phyloP scores from a whole-genome alignment of 2,888 invertebrate species.

The Meiosimyza decipiens region DNA sequence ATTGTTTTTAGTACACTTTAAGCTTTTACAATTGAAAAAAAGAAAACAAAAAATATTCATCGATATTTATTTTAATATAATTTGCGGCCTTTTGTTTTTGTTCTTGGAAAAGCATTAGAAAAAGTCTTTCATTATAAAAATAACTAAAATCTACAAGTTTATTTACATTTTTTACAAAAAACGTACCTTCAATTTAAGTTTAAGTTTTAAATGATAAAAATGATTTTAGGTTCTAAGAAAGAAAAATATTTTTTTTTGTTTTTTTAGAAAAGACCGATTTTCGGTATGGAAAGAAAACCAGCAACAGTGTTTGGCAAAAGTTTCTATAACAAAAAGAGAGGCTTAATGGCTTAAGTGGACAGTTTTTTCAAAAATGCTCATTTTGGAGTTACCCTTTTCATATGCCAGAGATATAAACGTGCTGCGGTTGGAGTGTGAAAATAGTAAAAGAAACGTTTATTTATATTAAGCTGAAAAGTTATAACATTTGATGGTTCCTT shows the following conservation, averaged over 20 bases:
- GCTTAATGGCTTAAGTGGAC: too few species aligned
- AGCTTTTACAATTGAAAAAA: neutral
- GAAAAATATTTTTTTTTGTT: conserved; percentile 6
- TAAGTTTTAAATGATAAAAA: conserved; percentile 14
- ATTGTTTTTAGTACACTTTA: conserved; percentile 4
- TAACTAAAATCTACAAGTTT: conserved; percentile 18
- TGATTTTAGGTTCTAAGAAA: conserved; percentile 37
- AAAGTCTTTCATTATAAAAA: conserved; percentile 19
- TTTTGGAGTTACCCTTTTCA: too few species aligned
- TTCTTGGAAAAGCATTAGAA: conserved; percentile 17
- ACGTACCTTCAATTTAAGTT: neutral
- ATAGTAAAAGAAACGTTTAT: too few species aligned
- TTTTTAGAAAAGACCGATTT: neutral
- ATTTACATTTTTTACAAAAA: conserved; percentile 29
- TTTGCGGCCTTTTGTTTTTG: neutral
- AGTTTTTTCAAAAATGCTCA: too few species aligned
- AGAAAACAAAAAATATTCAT: neutral
- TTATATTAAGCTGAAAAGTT: too few species aligned
- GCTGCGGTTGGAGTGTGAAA: too few species aligned
- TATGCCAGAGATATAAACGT: too few species aligned
- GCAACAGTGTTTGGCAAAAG: too few species aligned
- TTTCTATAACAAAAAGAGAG: too few species aligned
- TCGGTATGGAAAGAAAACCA: too few species aligned
- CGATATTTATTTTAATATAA: too few species aligned
- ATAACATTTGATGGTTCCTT: too few species aligned